These are phyloP conservation scores for Lasioglossum oenotherae DNA, from an alignment of 2,888 invertebrate genomes.

Conservation along the genomic window DNA sequence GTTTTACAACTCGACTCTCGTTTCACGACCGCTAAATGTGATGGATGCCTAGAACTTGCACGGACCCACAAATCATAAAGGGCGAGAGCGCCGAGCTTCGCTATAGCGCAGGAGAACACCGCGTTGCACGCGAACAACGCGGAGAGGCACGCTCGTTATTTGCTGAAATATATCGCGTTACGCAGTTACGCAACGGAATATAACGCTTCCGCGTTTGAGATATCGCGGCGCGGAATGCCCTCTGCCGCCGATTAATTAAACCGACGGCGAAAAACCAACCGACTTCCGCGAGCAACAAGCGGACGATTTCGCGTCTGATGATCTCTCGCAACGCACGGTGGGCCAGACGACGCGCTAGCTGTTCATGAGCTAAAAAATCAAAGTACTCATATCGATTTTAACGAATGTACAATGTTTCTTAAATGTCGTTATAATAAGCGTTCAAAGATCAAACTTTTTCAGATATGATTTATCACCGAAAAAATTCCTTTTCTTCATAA, in stretches of 20 bases:
- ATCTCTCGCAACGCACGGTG: neutral
- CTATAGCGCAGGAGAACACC: neutral
- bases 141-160: conserved; percentile 58
- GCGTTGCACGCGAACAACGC: conserved; percentile 10
- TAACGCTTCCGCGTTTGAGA: conserved; percentile 59
- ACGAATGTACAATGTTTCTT: too few relatives aligned
- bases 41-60: conserved; percentile 75
- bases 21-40: conserved; percentile 79
- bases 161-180: conserved; percentile 67
- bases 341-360: too few relatives aligned
- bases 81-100: conserved; percentile 30
- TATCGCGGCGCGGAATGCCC: conserved; percentile 56
- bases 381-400: too few relatives aligned
- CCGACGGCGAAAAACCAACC: conserved; percentile 61
- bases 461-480: too few relatives aligned
- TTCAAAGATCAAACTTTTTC: too few relatives aligned
- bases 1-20: conserved; percentile 82
- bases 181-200: conserved; percentile 59
- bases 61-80: conserved; percentile 76
- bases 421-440: too few relatives aligned
- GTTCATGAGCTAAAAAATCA: too few relatives aligned
- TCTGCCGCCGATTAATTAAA: conserved; percentile 73
- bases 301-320: conserved; percentile 23
- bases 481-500: too few relatives aligned
- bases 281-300: conserved; percentile 43